Conservation (phyloP, 2,797 vertebrate species). For the Tapirus indicus region DNA sequence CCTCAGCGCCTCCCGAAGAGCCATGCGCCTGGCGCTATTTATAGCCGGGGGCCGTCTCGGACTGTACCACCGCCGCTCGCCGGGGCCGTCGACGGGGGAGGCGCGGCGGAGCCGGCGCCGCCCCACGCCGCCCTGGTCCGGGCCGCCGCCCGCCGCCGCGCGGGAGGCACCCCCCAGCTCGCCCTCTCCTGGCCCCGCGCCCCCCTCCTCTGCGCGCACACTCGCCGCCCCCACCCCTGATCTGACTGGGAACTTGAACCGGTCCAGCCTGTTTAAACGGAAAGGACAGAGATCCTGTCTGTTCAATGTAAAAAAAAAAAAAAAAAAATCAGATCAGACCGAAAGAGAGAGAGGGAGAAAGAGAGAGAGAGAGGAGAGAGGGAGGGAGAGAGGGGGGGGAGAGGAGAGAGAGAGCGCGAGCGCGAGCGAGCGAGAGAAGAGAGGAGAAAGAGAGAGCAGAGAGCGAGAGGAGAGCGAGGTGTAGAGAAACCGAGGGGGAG, state of each 20-base stretch:
- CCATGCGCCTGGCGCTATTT: slow-evolving; percentile 91
- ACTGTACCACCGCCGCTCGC: slow-evolving; percentile 87
- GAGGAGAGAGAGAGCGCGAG: slow-evolving; percentile 87
- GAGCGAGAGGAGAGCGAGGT: slow-evolving; percentile 78
- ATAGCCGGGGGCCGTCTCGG: slow-evolving; percentile 90
- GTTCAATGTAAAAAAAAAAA: slow-evolving; percentile 97
- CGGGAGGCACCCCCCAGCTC: slow-evolving; percentile 76
- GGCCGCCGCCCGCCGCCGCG: slow-evolving; percentile 83
- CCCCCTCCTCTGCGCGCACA: slow-evolving; percentile 74
- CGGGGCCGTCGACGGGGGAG: slow-evolving; percentile 85
- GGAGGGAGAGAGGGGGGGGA: slow-evolving; percentile 84
- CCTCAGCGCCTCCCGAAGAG: slow-evolving; percentile 88
- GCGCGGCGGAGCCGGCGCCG: slow-evolving; percentile 83
- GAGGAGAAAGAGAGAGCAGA: slow-evolving; percentile 71
- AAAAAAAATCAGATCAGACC: slow-evolving; percentile 73
- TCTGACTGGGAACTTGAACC: slow-evolving; percentile 91
- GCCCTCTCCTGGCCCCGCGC: slow-evolving; percentile 79
- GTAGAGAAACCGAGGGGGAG: slow-evolving; percentile 82
- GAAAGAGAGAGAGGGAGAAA: slow-evolving; percentile 36
- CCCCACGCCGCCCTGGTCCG: slow-evolving; percentile 84
- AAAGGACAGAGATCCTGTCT: slow-evolving; percentile 98
- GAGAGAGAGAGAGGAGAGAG: slow-evolving; percentile 62
- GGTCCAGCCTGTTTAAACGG: slow-evolving; percentile 98
- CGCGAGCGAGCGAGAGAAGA: slow-evolving; percentile 75
- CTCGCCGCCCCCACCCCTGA: slow-evolving; percentile 91